Base-by-base conservation (phyloP, 2,888 invertebrate genomes). In the Torymus aiolomorphi region DNA sequence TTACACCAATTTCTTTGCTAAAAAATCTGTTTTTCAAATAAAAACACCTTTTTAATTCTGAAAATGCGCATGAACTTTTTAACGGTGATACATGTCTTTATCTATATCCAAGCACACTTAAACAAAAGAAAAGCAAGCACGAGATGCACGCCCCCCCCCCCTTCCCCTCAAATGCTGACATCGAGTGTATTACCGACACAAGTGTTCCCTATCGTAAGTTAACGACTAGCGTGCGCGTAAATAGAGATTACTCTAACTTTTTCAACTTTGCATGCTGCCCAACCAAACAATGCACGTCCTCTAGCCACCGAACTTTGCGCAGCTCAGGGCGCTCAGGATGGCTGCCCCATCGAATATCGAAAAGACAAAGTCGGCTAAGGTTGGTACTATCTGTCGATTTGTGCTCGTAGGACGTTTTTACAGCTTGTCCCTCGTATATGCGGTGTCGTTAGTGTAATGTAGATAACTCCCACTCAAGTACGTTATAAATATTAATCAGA, bases 311-410 rank as follows among this genome's bases (percentile, higher is more conserved):
- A 95, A 95, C 92, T 94, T 95, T 90, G 94, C 94, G 90, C 94
- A 95, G 91, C 94, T 97, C 92, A 93, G 95, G 91, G 94, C 94
- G 88, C 93, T 97, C 86, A 94, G 96, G 91, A 94, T 95, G 92
- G 96, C 96, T 84, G 96, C 96, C 87, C 96, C 97, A 72, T 97
- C 96, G 85, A 94, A 96, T 93, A 91, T 95, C 91, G 94, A 94
- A 91, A 96, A 94, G 93, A 96, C 94, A 89, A 96, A 95, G 91
- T 96, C 96, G 24, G 95, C 95, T 89, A 95, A 96, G 96, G 96
- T 96, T 93, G 92, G 94, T 90, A 86, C 83, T 49, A 56, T 62
- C 52, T 69, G 70, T 52, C 74, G 59, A 74, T 59, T 79, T 52
- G 59, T 52, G 42, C 65, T 66, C 31, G 18, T 76, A 73, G 51